phyloP scores from a whole-genome alignment of 1,140 invertebrate genomes.

The Drosophila subpulchrella region DNA sequence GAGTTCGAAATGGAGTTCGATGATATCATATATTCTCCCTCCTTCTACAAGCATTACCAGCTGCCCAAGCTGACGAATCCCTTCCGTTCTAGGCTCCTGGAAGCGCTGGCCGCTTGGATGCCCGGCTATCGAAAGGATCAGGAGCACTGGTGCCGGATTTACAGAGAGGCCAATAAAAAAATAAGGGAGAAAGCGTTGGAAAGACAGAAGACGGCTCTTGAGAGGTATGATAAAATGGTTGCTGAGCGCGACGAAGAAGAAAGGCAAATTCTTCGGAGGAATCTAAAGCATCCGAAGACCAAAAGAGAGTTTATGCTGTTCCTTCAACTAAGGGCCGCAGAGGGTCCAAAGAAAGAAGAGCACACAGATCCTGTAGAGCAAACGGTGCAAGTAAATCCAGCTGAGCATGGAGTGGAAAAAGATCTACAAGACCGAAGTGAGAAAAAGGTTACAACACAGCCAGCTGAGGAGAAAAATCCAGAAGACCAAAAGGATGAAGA shows the following conservation, averaged over 20 bases:
- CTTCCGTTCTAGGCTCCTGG: background rate
- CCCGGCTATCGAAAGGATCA: slow-evolving; percentile 5
- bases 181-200: background rate
- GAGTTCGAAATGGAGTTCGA: slow-evolving; percentile 45
- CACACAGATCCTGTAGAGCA: background rate
- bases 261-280: background rate
- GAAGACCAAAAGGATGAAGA: no score
- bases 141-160: background rate
- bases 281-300: no score
- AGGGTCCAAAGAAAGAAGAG: background rate
- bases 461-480: no score
- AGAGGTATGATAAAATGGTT: background rate
- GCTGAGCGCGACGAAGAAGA: background rate
- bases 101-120: slow-evolving; percentile 41
- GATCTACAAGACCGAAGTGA: no score
- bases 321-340: background rate
- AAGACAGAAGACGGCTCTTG: background rate
- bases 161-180: background rate
- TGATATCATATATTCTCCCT: slow-evolving; percentile 20
- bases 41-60: slow-evolving; percentile 13
- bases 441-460: no score
- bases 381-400: background rate
- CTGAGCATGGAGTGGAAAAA: no score
- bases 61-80: slow-evolving; percentile 3
- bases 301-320: no score